Conservation (phyloP, 1,140 invertebrate genomes). For the Bombus pascuorum region DNA sequence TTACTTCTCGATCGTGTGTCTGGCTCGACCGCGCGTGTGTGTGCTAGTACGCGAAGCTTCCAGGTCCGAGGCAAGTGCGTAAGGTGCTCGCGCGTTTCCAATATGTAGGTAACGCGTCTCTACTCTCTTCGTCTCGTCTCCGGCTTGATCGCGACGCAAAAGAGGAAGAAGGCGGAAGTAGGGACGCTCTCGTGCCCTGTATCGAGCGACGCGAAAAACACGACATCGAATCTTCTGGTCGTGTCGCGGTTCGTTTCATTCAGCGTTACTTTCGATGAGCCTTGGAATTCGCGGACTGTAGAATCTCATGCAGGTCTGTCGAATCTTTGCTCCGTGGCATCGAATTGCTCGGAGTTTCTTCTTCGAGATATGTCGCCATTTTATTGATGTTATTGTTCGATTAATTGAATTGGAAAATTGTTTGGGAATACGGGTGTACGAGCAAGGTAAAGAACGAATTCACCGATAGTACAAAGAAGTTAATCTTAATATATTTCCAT, state of each 20-base stretch:
- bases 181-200: conserved; percentile 70
- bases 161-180: conserved; percentile 61
- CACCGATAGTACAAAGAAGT: neutral
- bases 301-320: neutral
- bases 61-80: conserved; percentile 66
- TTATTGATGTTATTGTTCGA: neutral
- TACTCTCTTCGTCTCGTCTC: conserved; percentile 48
- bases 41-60: conserved; percentile 24
- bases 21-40: conserved; percentile 38
- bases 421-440: no score
- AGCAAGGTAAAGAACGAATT: neutral
- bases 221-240: neutral
- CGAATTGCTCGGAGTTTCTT: neutral
- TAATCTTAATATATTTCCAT: conserved; percentile 64
- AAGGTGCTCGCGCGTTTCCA: conserved; percentile 68
- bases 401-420: conserved; percentile 20
- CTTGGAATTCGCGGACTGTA: neutral
- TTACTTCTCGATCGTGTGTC: conserved; percentile 75
- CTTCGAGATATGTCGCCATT: neutral
- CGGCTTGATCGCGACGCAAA: neutral
- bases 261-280: conserved; percentile 55
- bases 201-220: conserved; percentile 54
- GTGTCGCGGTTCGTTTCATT: neutral
- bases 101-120: conserved; percentile 75
- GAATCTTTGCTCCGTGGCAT: neutral